A percentile compares a stretch with the other conserved stretches of the same genome.
phyloP scores from a whole-genome alignment of 2,113 vertebrate species.

The Mesoclemmys tuberculata region DNA sequence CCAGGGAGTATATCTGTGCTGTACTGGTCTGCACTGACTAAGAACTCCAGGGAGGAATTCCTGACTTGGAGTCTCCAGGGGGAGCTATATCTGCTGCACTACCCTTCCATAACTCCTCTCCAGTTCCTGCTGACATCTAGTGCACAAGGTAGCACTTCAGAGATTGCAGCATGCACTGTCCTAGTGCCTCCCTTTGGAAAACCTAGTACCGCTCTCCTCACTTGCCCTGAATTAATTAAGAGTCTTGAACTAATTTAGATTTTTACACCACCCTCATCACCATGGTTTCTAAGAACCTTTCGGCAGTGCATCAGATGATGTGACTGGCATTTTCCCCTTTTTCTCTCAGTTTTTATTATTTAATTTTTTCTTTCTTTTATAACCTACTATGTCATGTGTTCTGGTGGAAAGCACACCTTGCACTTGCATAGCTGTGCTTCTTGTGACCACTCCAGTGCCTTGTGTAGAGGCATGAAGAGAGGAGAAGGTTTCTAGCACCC shows the following conservation, averaged over 20 bases:
- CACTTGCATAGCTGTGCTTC: background rate
- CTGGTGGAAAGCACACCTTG: background rate
- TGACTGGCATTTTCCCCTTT: background rate
- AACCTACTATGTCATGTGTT: background rate
- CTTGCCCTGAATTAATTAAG: background rate
- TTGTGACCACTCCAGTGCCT: background rate
- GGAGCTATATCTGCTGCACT: background rate
- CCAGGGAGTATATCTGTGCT: background rate
- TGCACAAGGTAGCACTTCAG: background rate
- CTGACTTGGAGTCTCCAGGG: background rate
- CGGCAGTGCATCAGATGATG: background rate
- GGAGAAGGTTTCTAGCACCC: background rate
- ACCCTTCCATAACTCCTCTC: background rate
- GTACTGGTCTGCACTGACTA: background rate
- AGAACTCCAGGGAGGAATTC: background rate
- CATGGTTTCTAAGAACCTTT: background rate
- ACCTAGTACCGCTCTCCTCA: background rate
- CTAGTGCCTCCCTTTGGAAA: background rate
- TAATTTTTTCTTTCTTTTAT: background rate
- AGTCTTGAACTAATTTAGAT: background rate
- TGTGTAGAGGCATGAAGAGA: background rate
- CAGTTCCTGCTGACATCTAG: background rate
- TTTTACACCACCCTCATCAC: background rate
- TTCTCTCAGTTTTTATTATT: background rate
- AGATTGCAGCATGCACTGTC: background rate